Base-by-base conservation (phyloP, 53 echinoderm and acorn worm species). In the Echinarachnius parma region DNA sequence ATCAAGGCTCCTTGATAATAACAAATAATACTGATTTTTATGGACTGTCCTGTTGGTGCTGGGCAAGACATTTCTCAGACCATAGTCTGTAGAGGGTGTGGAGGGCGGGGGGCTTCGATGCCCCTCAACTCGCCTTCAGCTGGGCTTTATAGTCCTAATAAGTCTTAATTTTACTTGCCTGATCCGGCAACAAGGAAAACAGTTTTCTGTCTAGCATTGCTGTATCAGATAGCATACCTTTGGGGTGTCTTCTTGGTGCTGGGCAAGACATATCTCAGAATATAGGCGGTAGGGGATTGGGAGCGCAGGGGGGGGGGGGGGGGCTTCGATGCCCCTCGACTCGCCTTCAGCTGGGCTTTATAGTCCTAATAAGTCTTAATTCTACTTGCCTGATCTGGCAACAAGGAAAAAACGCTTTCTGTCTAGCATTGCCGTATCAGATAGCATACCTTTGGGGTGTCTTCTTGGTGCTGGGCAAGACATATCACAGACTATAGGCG, bases 201-300 rank as follows among this genome's bases (percentile, higher is more conserved):
- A n/a, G n/a, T n/a, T n/a, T n/a, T n/a, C n/a, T n/a, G n/a, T n/a
- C n/a, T n/a, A n/a, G n/a, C n/a, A n/a, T n/a, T n/a, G n/a, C n/a
- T n/a, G n/a, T n/a, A n/a, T n/a, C n/a, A n/a, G n/a, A n/a, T n/a
- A n/a, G n/a, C 75, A 55, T 83, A 93, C 93, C 60, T 93, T 82
- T 31, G 89, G 81, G 26, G 83, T 77, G 13, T 83, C 83, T 33
- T 59, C 59, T 23, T 80, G 77, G 14, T 80, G 34, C 9, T 54
- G 59, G 33, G 84, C 89, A 30, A 80, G 68, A 46, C 80, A 77
- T 57, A 84, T 93, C 18, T 77, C 81, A 1, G 89, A 77, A 80
- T 79, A 89, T 0, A 83, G 67, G 50, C 78, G 72, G 76, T 89
- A 93, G 10, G 93, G 93, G 5, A 81, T 89, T n/a, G 83, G 83